Percentiles rank a stretch among this genome's conserved stretches.
These are phyloP conservation scores for Lasioglossum pauxillum DNA, from an alignment of 2,888 invertebrate genomes.

Conservation along the genomic window DNA sequence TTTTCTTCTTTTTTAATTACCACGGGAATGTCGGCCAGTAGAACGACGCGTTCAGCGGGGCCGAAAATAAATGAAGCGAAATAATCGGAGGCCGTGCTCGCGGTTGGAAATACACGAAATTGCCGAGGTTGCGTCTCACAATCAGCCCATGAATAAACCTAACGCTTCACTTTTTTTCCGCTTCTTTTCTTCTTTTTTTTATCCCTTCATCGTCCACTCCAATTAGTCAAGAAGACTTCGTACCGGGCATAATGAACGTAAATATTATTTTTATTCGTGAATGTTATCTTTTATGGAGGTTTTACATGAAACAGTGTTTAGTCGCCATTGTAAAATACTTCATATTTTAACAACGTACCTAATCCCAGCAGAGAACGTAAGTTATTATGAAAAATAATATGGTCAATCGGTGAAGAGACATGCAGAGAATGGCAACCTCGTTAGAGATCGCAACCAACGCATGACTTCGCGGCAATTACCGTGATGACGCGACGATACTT, in stretches of 20 bases:
- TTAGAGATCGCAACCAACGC: background rate
- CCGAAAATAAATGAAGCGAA: constrained; percentile 42
- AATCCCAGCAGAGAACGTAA: background rate
- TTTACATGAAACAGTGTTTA: background rate
- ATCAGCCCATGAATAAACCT: background rate
- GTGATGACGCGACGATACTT: background rate
- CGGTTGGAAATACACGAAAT: constrained; percentile 29
- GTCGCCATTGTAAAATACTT: background rate
- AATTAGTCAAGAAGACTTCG: background rate
- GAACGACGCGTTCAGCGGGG: constrained; percentile 13
- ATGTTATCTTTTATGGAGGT: background rate
- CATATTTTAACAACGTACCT: background rate
- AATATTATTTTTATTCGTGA: background rate
- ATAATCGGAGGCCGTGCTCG: constrained; percentile 23
- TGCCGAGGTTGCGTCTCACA: constrained; percentile 16
- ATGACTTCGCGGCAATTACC: background rate
- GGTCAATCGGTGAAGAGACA: too few relatives aligned
- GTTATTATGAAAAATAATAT: background rate
- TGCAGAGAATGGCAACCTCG: too few relatives aligned
- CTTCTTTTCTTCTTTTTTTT: background rate
- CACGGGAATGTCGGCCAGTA: constrained; percentile 23
- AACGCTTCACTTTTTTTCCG: background rate
- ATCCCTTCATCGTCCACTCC: background rate
- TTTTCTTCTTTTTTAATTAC: constrained; percentile 35
- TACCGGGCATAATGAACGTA: background rate